These are phyloP conservation scores for Parasteatoda lunata DNA, from an alignment of 2,888 invertebrate species.

Conservation along the genomic window DNA sequence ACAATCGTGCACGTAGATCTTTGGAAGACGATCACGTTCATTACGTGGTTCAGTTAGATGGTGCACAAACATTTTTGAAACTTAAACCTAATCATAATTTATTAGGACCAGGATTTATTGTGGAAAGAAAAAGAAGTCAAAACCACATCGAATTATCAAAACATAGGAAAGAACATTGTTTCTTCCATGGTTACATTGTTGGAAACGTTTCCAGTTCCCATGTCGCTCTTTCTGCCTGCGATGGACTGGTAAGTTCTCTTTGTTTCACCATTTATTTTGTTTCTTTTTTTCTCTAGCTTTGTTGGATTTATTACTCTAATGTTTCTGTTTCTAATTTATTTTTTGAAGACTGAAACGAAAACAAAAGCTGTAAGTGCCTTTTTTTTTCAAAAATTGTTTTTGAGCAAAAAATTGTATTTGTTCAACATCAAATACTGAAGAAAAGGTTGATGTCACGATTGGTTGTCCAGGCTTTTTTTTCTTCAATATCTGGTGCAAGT, in stretches of 20 bases:
- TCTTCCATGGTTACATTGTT: conserved; percentile 77
- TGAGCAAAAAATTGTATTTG: too few relatives aligned
- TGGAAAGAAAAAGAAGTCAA: conserved; percentile 72
- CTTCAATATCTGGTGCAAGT: too few relatives aligned
- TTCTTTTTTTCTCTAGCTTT: too few relatives aligned
- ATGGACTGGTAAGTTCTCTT: conserved; percentile 74
- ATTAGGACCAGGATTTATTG: conserved; percentile 75
- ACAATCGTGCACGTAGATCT: conserved; percentile 71
- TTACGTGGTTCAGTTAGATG: conserved; percentile 76
- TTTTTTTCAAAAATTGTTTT: too few relatives aligned
- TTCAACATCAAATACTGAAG: too few relatives aligned
- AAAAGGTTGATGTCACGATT: too few relatives aligned
- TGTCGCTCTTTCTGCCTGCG: conserved; percentile 78
- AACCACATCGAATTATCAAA: conserved; percentile 68
- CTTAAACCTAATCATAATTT: conserved; percentile 77
- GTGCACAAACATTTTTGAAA: conserved; percentile 76
- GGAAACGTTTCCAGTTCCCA: conserved; percentile 75
- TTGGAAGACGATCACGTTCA: conserved; percentile 75
- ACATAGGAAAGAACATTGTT: conserved; percentile 74
- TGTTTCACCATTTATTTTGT: neutral
- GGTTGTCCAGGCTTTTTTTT: too few relatives aligned
- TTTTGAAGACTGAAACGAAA: too few relatives aligned
- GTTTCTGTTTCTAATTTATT: too few relatives aligned
- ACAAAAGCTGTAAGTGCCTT: too few relatives aligned
- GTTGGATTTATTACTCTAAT: too few relatives aligned